These are phyloP conservation scores for Mormyrus proboscirostris DNA, from an alignment of 2,797 vertebrate species.

Conservation along the genomic window DNA sequence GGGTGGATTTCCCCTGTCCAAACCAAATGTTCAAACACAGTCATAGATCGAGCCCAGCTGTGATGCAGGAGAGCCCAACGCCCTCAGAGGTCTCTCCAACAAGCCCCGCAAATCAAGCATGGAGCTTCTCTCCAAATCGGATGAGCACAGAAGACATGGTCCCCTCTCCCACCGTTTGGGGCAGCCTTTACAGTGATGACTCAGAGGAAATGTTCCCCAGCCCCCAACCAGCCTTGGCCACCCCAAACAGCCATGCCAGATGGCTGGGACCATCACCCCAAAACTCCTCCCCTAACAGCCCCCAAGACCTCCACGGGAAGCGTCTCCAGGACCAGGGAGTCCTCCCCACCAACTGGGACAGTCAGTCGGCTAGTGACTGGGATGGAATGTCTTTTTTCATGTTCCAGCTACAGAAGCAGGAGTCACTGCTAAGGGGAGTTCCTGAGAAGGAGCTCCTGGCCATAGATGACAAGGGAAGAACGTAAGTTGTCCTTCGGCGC, in stretches of 20 bases:
- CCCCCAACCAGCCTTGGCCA: constrained; percentile 28
- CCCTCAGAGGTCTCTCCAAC: constrained; percentile 15
- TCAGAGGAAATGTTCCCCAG: constrained; percentile 48
- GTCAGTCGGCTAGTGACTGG: constrained; percentile 25
- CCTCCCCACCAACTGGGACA: not conserved
- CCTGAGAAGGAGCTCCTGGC: constrained; percentile 53
- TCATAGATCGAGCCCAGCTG: not conserved
- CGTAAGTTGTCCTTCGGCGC: constrained; percentile 43
- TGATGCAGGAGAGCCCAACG: not conserved
- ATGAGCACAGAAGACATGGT: not conserved
- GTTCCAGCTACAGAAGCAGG: constrained; percentile 65
- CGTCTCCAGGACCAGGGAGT: not conserved
- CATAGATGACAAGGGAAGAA: constrained; percentile 55
- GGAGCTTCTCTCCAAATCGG: constrained; percentile 7
- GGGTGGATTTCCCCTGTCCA: constrained; percentile 2
- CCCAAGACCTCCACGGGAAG: not conserved
- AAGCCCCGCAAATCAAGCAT: constrained; percentile 4
- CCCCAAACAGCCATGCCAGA: constrained; percentile 23
- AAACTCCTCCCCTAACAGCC: constrained; percentile 3
- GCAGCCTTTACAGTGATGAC: constrained; percentile 40
- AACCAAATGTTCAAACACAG: not conserved
- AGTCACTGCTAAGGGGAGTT: constrained; percentile 48
- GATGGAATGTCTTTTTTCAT: constrained; percentile 60
- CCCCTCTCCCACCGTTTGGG: constrained; percentile 15
- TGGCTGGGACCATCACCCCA: constrained; percentile 28